phyloP scores from a whole-genome alignment of 2,113 vertebrate genomes.

The Narcine bancroftii region DNA sequence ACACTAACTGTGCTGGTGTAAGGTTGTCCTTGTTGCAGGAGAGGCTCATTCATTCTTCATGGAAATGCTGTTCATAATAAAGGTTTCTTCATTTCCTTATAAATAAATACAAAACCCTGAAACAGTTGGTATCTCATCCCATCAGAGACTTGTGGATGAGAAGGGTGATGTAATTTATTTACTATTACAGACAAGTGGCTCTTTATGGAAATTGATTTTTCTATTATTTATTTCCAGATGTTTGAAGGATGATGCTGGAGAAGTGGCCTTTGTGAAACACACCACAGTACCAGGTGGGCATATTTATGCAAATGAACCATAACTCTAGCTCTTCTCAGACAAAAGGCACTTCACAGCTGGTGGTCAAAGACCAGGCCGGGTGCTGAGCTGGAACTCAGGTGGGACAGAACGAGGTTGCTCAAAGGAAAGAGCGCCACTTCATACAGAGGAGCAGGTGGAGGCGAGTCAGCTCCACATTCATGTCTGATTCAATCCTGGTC shows the following conservation, averaged over 20 bases:
- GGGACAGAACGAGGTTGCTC: not conserved
- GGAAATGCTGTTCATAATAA: not conserved
- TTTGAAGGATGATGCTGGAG: slow-evolving; percentile 61
- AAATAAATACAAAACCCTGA: not conserved
- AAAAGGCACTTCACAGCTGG: not conserved
- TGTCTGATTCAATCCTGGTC: too few relatives aligned
- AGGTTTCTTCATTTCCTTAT: not conserved
- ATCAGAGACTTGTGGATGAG: not conserved
- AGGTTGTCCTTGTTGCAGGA: not conserved
- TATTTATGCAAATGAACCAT: not conserved
- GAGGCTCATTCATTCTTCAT: not conserved
- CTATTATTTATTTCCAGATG: slow-evolving; percentile 57
- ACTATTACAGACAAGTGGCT: not conserved
- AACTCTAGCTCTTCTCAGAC: not conserved
- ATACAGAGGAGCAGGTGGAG: too few relatives aligned
- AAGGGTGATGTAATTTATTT: too few relatives aligned
- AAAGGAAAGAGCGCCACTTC: not conserved
- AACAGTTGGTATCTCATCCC: not conserved
- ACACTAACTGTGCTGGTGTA: too few relatives aligned
- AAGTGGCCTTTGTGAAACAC: slow-evolving; percentile 79
- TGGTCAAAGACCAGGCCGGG: not conserved
- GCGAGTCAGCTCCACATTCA: too few relatives aligned
- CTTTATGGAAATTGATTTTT: not conserved
- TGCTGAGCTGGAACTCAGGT: not conserved
- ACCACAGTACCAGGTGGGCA: slow-evolving; percentile 65